Percentiles rank a stretch among this genome's conserved stretches.
These are phyloP conservation scores for Taurulus bubalis DNA, from an alignment of 2,113 vertebrate genomes.

Conservation along the genomic window DNA sequence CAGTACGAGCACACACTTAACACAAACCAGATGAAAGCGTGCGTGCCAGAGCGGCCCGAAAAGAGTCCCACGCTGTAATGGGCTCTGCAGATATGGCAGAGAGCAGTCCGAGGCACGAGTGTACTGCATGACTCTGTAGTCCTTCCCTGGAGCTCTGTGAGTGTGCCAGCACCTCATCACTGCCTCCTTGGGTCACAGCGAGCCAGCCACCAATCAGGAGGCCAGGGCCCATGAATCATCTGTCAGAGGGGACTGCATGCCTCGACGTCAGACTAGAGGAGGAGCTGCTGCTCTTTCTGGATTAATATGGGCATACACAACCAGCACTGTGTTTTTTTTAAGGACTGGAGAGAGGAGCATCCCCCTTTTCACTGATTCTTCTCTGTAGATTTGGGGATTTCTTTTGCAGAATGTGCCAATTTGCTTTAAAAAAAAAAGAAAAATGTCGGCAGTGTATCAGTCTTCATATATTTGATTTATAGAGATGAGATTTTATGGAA, in stretches of 20 bases:
- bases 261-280: conserved; percentile 61
- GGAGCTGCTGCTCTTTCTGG: conserved; percentile 60
- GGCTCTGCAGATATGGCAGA: conserved; percentile 51
- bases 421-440: neutral
- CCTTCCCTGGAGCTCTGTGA: conserved; percentile 77
- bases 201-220: conserved; percentile 72
- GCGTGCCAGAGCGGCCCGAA: conserved; percentile 37
- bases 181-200: conserved; percentile 65
- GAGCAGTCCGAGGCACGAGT: conserved; percentile 54
- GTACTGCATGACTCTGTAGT: conserved; percentile 71
- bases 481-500: neutral
- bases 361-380: conserved; percentile 19
- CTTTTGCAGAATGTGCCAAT: neutral
- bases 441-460: conserved; percentile 5
- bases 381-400: neutral
- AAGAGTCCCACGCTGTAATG: conserved; percentile 39
- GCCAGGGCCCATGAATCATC: conserved; percentile 76
- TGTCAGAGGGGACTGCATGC: conserved; percentile 54
- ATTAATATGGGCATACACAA: conserved; percentile 67
- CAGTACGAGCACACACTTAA: neutral
- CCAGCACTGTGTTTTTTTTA: conserved; percentile 22
- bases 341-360: conserved; percentile 24
- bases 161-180: conserved; percentile 72
- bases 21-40: conserved; percentile 33
- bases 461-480: neutral